Evolutionary conservation across 2,888 invertebrate genomes (phyloP), one percentile per base, ranked within the genome.

Genomic region (Hemistola chrysoprasaria): DNA sequence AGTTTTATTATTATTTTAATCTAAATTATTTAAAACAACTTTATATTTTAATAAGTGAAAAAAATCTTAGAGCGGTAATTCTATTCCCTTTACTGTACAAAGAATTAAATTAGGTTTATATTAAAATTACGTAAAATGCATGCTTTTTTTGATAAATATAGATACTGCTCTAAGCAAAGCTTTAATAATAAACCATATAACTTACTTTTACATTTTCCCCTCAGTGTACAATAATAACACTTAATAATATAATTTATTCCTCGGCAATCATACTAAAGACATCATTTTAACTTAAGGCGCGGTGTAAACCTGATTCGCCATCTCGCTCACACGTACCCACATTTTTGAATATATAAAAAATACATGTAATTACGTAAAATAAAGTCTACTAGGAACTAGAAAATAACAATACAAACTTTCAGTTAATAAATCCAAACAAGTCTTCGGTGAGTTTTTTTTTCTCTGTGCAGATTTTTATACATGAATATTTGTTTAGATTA

Each of bases 51-150:
- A 31, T 31, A 26, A 23, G 7, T 32, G 34, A 44, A 33, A 44
- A 54, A 51, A 62, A 54, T 70, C 82, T 86, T 86, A 86, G 86
- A 87, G 86, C 87, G 86, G 84, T 78, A 78, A 66, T 59, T 62
- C 59, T 39, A 69, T 80, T 88, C 87, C 87, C 87, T 88, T 88
- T 88, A 86, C 65, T 86, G 87, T 83, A 88, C 87, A 85, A 73
- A 62, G 35, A 56, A 11, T 11, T 6, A 20, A 11, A 9, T 8
- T 22, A 11, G 56, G 54, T 48, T 55, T 54, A 44, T n/a, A 59
- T 44, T 56, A 66, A 63, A 68, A 72, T 62, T 65, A 86, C 86
- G 84, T 85, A 63, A 68, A 72, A 62, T 65, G 86, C 86, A 85
- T 85, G 86, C 85, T 71, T 54, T 26, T 52, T 32, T 33, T 50